These are phyloP conservation scores for Platanista minor DNA, from an alignment of 2,113 vertebrate genomes.

Conservation along the genomic window DNA sequence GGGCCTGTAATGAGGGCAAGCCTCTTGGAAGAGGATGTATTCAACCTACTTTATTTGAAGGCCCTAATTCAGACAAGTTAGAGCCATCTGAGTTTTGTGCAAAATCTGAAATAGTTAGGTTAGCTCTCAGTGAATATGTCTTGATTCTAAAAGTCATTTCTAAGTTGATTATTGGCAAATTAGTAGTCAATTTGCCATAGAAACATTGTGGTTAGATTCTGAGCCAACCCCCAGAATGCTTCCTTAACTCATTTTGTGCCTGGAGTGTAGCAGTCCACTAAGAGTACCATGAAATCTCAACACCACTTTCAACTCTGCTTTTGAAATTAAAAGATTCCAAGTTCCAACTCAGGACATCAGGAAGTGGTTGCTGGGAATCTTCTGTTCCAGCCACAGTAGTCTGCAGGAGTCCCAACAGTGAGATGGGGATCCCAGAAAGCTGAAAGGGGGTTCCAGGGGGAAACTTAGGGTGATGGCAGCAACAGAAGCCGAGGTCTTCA, in stretches of 20 bases:
- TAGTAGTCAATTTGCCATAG: constrained; percentile 41
- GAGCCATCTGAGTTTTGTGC: neutral
- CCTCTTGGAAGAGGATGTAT: constrained; percentile 46
- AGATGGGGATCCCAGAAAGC: neutral
- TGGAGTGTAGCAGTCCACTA: neutral
- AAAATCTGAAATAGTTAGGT: neutral
- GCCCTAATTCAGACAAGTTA: constrained; percentile 18
- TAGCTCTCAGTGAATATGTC: neutral
- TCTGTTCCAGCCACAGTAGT: neutral
- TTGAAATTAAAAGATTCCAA: neutral
- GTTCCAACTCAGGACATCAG: neutral
- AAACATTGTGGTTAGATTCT: constrained; percentile 53
- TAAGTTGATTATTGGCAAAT: constrained; percentile 55
- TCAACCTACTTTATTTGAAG: constrained; percentile 55
- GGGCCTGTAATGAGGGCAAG: neutral
- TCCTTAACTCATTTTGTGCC: neutral
- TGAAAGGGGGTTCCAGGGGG: neutral
- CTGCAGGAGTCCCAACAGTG: neutral
- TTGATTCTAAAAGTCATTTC: constrained; percentile 14
- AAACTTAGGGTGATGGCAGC: neutral
- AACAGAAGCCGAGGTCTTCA: neutral
- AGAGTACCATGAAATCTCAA: neutral
- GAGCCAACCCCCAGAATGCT: constrained; percentile 20
- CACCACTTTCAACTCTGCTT: neutral
- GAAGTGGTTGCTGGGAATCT: neutral